These are phyloP conservation scores for Oxystoma pomonae DNA, from an alignment of 2,888 invertebrate genomes.

Conservation along the genomic window DNA sequence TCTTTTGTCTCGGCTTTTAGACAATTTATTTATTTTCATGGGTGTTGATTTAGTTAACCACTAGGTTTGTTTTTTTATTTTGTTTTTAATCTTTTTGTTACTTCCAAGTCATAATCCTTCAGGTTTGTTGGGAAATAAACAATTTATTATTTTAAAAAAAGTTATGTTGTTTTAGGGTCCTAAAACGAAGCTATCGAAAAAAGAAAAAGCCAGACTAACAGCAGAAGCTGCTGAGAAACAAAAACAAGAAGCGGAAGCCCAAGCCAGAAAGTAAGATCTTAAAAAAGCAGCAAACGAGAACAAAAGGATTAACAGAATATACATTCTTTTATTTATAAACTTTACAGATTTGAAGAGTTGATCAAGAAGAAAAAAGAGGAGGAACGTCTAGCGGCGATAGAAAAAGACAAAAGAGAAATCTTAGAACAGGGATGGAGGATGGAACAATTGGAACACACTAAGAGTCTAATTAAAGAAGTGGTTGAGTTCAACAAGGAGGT, in stretches of 20 bases:
- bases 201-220: constrained; percentile 39
- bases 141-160: no score
- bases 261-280: constrained; percentile 23
- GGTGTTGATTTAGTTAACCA: no score
- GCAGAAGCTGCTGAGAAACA: constrained; percentile 31
- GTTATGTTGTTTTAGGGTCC: constrained; percentile 23
- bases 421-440: constrained; percentile 35
- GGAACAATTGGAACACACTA: constrained; percentile 35
- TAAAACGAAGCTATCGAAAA: constrained; percentile 27
- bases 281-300: not conserved
- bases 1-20: no score
- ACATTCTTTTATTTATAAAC: no score
- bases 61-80: no score
- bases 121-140: no score
- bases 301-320: no score
- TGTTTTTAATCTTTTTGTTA: no score
- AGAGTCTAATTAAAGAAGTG: constrained; percentile 18
- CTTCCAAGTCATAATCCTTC: no score
- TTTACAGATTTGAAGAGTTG: constrained; percentile 23
- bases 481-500: constrained; percentile 19
- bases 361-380: constrained; percentile 33
- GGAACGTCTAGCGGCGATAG: constrained; percentile 36
- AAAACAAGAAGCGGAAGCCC: constrained; percentile 29
- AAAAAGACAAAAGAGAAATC: constrained; percentile 42
- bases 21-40: no score